Percentiles rank a stretch among this genome's conserved stretches.
These are phyloP conservation scores for Eumerus sabulonum DNA, from an alignment of 2,888 invertebrate species.

Conservation along the genomic window DNA sequence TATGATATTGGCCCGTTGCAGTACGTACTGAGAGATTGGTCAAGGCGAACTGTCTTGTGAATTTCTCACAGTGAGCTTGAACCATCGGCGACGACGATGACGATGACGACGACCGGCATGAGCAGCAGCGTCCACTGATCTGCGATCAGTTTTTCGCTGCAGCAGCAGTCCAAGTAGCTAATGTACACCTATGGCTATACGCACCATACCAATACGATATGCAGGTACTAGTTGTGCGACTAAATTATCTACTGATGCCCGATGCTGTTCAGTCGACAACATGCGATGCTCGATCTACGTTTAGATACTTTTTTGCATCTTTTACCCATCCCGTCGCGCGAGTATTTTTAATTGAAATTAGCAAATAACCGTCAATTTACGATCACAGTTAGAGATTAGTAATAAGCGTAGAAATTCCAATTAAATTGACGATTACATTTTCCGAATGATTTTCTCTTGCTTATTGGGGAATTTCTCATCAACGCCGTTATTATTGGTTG, in stretches of 20 bases:
- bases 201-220: slow-evolving; percentile 20
- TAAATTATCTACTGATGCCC: slow-evolving; percentile 55
- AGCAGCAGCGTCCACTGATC: slow-evolving; percentile 50
- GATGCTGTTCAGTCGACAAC: slow-evolving; percentile 59
- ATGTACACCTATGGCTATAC: slow-evolving; percentile 16
- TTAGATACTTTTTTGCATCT: slow-evolving; percentile 45
- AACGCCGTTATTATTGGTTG: neutral
- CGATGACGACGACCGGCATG: slow-evolving; percentile 31
- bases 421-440: slow-evolving; percentile 65
- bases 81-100: slow-evolving; percentile 1
- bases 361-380: slow-evolving; percentile 68
- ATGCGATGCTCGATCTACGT: slow-evolving; percentile 65
- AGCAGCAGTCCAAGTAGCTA: slow-evolving; percentile 7
- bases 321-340: slow-evolving; percentile 4
- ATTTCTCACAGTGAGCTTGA: slow-evolving; percentile 14
- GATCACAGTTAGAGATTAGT: slow-evolving; percentile 67
- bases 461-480: slow-evolving; percentile 21
- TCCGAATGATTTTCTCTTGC: slow-evolving; percentile 47
- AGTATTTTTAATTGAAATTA: slow-evolving; percentile 68
- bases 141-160: slow-evolving; percentile 34
- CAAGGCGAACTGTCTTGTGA: slow-evolving; percentile 58
- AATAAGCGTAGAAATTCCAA: slow-evolving; percentile 64
- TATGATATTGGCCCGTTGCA: slow-evolving; percentile 9
- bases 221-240: too few species aligned
- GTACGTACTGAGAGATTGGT: slow-evolving; percentile 62